Evolutionary conservation across 1,140 invertebrate genomes (phyloP).

Genomic region (Drosophila subobscura): DNA sequence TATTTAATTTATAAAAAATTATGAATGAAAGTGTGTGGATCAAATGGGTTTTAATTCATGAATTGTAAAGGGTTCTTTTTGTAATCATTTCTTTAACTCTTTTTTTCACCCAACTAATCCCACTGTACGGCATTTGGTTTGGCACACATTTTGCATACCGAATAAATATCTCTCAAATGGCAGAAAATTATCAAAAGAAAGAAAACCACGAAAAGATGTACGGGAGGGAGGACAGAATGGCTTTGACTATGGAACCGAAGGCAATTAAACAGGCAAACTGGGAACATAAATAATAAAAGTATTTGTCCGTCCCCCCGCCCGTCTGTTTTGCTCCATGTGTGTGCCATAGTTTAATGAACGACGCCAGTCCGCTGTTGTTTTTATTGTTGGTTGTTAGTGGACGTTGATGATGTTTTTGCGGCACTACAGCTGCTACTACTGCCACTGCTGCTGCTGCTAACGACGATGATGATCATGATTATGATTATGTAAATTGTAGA

Average conservation of each 20-base stretch:
- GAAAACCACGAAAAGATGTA: constrained; percentile 18
- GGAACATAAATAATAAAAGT: constrained; percentile 61
- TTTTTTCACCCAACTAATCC: not conserved
- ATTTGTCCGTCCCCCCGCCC: not conserved
- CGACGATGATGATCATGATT: constrained; percentile 69
- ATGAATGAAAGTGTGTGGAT: too few relatives aligned
- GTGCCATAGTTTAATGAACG: constrained; percentile 66
- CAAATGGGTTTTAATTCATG: not conserved
- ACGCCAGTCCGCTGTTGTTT: constrained; percentile 45
- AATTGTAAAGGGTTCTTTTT: not conserved
- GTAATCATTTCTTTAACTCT: too few relatives aligned
- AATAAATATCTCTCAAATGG: constrained; percentile 57
- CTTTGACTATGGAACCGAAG: constrained; percentile 33
- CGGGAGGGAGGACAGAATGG: not conserved
- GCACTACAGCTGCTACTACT: constrained; percentile 4
- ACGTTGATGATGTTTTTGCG: constrained; percentile 56
- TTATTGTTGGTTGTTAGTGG: constrained; percentile 18
- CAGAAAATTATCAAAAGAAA: constrained; percentile 66
- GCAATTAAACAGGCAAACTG: constrained; percentile 41
- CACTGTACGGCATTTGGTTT: constrained; percentile 47
- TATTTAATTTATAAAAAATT: too few relatives aligned
- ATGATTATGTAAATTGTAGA: constrained; percentile 78
- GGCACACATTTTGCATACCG: constrained; percentile 78
- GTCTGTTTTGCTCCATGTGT: not conserved
- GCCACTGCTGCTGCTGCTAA: constrained; percentile 3